These are phyloP conservation scores for Geodia barretti DNA, from an alignment of 37 sponge, comb jelly and placozoan genomes.

Conservation along the genomic window DNA sequence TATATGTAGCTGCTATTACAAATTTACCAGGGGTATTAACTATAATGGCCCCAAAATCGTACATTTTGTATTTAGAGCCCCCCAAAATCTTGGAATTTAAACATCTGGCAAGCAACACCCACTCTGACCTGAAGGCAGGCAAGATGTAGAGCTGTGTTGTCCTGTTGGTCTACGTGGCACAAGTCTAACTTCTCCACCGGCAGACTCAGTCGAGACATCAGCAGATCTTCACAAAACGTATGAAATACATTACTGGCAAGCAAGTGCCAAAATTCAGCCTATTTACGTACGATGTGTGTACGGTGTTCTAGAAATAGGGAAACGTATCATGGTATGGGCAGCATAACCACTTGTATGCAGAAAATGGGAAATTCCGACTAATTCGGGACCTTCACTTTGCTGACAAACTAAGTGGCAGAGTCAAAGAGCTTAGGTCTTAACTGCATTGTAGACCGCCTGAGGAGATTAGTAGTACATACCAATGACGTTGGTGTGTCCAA, in stretches of 20 bases:
- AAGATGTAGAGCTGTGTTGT: conserved; percentile 83
- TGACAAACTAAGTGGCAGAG: not conserved
- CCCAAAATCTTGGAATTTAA: too few relatives aligned
- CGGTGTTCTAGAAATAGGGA: not conserved
- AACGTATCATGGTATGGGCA: too few relatives aligned
- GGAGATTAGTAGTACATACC: conserved; percentile 45
- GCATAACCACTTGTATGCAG: too few relatives aligned
- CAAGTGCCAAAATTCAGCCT: not conserved
- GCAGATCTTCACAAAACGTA: too few relatives aligned
- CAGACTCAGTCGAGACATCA: conserved; percentile 21
- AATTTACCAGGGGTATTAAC: too few relatives aligned
- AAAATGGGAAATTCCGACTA: too few relatives aligned
- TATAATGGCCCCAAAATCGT: too few relatives aligned
- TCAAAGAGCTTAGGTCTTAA: not conserved
- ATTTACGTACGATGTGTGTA: not conserved
- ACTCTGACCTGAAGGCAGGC: conserved; percentile 80
- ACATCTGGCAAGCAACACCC: too few relatives aligned
- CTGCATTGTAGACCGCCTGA: not conserved
- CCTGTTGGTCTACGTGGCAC: conserved; percentile 38
- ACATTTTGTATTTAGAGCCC: too few relatives aligned
- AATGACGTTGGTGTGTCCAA: conserved; percentile 67
- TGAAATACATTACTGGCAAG: not conserved
- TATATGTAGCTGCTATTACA: too few relatives aligned
- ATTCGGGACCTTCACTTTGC: conserved; percentile 8
- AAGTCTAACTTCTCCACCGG: conserved; percentile 36